These are phyloP conservation scores for Vombatus ursinus DNA, from an alignment of 2,113 vertebrate genomes.

Conservation along the genomic window DNA sequence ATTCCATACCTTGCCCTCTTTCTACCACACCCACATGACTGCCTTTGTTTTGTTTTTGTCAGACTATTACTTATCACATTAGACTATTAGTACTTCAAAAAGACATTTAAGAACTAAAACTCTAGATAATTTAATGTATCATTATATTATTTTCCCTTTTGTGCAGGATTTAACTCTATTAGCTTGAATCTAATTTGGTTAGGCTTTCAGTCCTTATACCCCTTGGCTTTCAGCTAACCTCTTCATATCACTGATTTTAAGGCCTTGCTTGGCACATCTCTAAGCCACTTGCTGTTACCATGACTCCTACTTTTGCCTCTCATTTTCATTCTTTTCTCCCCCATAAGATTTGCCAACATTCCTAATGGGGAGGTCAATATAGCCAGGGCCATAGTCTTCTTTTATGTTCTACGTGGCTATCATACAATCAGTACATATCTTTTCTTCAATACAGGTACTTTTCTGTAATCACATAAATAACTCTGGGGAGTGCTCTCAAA, in stretches of 20 bases:
- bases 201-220: background rate
- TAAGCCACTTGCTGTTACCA: background rate
- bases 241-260: background rate
- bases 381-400: background rate
- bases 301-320: background rate
- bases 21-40: background rate
- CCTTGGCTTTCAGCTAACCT: conserved; percentile 23
- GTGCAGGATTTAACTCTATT: background rate
- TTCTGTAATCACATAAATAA: background rate
- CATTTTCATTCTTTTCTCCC: background rate
- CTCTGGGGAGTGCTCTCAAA: background rate
- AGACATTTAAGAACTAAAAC: background rate
- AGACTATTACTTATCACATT: background rate
- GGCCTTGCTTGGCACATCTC: background rate
- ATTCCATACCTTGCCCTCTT: background rate
- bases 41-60: background rate
- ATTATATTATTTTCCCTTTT: background rate
- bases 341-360: background rate
- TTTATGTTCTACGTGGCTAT: background rate
- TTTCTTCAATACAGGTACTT: background rate
- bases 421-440: background rate
- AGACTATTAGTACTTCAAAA: background rate
- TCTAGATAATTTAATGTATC: background rate
- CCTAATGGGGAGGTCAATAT: background rate
- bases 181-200: background rate